Evolutionary conservation across 1,140 invertebrate genomes (phyloP).

Genomic region (Lysiphlebus fabarum): DNA sequence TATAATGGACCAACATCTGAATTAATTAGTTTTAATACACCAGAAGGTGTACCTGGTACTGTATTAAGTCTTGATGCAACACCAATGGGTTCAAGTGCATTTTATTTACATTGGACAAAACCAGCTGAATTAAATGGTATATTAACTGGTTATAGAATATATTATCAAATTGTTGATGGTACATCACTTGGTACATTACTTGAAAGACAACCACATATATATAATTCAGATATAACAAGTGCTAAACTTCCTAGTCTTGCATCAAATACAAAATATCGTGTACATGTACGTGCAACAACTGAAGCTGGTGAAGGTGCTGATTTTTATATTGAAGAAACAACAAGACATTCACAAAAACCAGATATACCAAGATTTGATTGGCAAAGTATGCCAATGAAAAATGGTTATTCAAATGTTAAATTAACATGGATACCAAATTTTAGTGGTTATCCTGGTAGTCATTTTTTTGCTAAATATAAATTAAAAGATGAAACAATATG

Average conservation of each 20-base stretch:
- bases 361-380: slow-evolving; percentile 75
- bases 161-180: slow-evolving; percentile 78
- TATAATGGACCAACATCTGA: slow-evolving; percentile 89
- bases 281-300: slow-evolving; percentile 81
- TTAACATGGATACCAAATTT: slow-evolving; percentile 78
- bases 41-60: slow-evolving; percentile 89
- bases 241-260: slow-evolving; percentile 83
- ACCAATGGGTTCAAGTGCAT: slow-evolving; percentile 83
- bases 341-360: slow-evolving; percentile 65
- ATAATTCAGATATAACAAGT: slow-evolving; percentile 69
- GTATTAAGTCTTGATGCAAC: slow-evolving; percentile 80
- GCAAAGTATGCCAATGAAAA: slow-evolving; percentile 66
- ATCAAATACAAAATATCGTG: slow-evolving; percentile 84
- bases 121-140: slow-evolving; percentile 91
- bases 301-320: slow-evolving; percentile 77
- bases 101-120: slow-evolving; percentile 86
- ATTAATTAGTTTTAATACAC: slow-evolving; percentile 78
- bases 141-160: slow-evolving; percentile 89
- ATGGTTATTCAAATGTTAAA: slow-evolving; percentile 71
- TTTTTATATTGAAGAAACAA: slow-evolving; percentile 78
- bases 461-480: slow-evolving; percentile 87
- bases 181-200: slow-evolving; percentile 66
- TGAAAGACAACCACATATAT: slow-evolving; percentile 74
- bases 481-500: slow-evolving; percentile 70
- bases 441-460: slow-evolving; percentile 70